These are phyloP conservation scores for Tubulanus polymorphus DNA, from an alignment of 2,888 invertebrate genomes.

Conservation along the genomic window DNA sequence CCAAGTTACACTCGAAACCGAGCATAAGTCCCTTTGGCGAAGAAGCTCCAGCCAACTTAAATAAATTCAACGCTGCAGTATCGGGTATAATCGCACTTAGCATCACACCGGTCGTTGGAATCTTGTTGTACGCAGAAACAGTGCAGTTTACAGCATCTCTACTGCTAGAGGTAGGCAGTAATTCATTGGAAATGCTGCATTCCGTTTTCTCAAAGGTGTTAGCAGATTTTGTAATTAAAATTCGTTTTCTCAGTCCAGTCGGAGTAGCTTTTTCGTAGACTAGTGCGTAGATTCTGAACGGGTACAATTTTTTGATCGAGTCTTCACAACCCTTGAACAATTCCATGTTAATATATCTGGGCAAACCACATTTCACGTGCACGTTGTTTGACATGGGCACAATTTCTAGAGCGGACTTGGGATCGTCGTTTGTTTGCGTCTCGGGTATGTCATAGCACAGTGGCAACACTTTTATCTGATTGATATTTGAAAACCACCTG, in stretches of 20 bases:
- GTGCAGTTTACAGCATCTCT: not conserved
- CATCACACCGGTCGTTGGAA: not conserved
- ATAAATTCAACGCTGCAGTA: not conserved
- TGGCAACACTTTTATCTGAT: not conserved
- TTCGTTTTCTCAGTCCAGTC: not conserved
- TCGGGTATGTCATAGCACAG: not conserved
- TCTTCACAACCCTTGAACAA: not conserved
- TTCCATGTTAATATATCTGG: not conserved
- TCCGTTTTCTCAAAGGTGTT: not conserved
- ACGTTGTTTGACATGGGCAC: not conserved
- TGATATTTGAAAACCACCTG: not conserved
- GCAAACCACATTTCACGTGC: not conserved
- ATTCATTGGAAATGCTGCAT: not conserved
- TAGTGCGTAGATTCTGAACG: not conserved
- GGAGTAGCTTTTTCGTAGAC: conserved; percentile 1
- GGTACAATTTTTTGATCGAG: not conserved
- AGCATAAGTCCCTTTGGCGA: not conserved
- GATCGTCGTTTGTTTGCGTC: not conserved
- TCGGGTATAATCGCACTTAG: not conserved
- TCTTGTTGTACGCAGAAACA: not conserved
- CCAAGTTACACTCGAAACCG: not conserved
- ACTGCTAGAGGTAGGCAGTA: not conserved
- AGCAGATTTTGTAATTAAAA: not conserved
- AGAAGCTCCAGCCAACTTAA: not conserved
- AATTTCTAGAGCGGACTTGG: not conserved